Evolutionary conservation across 2,797 vertebrate genomes (phyloP).

Genomic region (Eurystomus glaucurus): DNA sequence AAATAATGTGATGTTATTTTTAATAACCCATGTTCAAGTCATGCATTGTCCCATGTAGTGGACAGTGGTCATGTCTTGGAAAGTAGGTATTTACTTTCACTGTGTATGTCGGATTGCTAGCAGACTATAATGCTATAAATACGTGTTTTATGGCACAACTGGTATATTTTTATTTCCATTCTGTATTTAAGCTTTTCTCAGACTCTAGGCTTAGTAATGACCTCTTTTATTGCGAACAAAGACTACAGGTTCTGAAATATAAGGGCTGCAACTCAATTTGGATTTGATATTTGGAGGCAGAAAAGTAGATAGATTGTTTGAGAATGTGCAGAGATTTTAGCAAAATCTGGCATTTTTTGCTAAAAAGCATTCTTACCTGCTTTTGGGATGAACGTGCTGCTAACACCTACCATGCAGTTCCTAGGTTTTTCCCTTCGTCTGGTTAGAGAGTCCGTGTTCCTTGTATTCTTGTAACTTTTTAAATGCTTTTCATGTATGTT

Average conservation of each 20-base stretch:
- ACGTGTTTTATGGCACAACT: background rate
- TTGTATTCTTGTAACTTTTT: background rate
- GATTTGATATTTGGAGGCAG: background rate
- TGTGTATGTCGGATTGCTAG: background rate
- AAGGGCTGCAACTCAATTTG: background rate
- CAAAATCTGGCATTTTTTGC: background rate
- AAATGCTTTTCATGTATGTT: background rate
- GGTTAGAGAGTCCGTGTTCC: background rate
- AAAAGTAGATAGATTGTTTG: background rate
- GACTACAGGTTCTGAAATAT: background rate
- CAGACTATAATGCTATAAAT: background rate
- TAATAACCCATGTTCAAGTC: background rate
- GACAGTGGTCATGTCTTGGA: background rate
- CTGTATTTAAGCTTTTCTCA: background rate
- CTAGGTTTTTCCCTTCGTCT: background rate
- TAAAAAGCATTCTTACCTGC: background rate
- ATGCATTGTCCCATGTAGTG: background rate
- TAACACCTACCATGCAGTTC: background rate
- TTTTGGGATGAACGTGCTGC: background rate
- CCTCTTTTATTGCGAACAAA: background rate
- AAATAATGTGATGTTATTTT: background rate
- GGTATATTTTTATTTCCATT: background rate
- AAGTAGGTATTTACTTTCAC: background rate
- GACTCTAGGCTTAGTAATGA: background rate
- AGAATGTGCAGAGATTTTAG: background rate